Base-by-base conservation (phyloP, 1,140 invertebrate species). In the Coenobita brevimanus region DNA sequence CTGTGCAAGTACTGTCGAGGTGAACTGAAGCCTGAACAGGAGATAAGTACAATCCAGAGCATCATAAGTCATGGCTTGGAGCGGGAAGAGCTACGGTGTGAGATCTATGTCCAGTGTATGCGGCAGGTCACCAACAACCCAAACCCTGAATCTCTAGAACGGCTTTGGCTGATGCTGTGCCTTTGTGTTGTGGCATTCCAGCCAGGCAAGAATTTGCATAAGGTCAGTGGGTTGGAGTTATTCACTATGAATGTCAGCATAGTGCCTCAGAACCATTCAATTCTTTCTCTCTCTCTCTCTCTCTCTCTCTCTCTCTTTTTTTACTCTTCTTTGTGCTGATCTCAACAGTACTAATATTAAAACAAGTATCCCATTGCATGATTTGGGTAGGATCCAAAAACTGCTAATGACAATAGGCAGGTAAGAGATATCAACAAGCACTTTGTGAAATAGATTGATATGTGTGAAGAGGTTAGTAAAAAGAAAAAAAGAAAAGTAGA, bases 111-210 rank as follows among this genome's bases (percentile, higher is more conserved):
- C 4, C 97, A 98, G 92, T 96, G 97, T 91, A 96, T 97, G 88
- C 93, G 97, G 91, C 96, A 97, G 93, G 91, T 96, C 50, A 97
- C 96, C 4, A 97, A 97, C 90, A 97, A 97, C 94, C 95, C 97
- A n/a, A 95, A 95, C 91, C 91, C 93, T 2, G 97, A 98, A 69
- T 95, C 96, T 93, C 94, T 95, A 0, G 96, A 97, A 91, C 91
- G 96, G 71, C 94, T 98, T 21, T 99, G 98, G 98, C 93, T 98
- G 33, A 92, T 99, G 0, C 93, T 99, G 38, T 98, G 97, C 92
- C 93, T 99, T 41, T 95, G 96, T 83, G 96, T 97, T 33, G 97
- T 98, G 17, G 96, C 97, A 15, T 99, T 99, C 93, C 96, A 97
- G 91, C 97, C 98, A 0, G 97, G 96, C 90, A 98, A 98, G 93